A percentile compares a stretch with the other conserved stretches of the same genome.
Evolutionary conservation across 2,888 invertebrate genomes (phyloP).

Genomic region (Dusona sp.): DNA sequence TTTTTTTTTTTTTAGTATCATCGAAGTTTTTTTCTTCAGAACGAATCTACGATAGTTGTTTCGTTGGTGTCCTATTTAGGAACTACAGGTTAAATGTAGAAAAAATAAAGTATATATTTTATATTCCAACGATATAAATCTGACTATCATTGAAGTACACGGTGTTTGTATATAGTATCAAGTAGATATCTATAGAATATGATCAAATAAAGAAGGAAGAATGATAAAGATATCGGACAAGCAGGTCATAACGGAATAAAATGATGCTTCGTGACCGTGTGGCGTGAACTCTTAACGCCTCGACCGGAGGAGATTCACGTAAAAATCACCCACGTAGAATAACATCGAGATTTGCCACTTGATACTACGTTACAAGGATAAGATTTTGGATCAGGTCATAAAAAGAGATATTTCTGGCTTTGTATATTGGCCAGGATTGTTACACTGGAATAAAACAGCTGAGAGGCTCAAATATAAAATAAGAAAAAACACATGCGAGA

Average conservation of each 20-base stretch:
- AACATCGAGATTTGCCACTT: background rate
- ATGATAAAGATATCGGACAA: conserved; percentile 43
- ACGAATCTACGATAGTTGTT: background rate
- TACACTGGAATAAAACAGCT: background rate
- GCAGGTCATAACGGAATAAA: conserved; percentile 64
- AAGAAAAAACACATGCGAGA: background rate
- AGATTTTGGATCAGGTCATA: background rate
- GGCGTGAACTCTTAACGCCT: no score
- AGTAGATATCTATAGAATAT: background rate
- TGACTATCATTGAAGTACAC: background rate
- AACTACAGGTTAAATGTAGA: background rate
- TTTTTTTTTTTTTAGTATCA: background rate
- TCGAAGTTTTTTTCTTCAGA: background rate
- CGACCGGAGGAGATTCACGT: no score
- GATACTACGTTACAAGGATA: background rate
- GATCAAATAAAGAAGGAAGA: conserved; percentile 5
- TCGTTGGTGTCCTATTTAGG: no score
- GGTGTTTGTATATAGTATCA: background rate
- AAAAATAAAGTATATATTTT: background rate
- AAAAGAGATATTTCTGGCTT: background rate
- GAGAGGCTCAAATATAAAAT: background rate
- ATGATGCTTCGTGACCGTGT: no score
- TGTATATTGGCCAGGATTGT: background rate
- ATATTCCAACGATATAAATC: background rate
- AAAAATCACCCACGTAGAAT: conserved; percentile 37